Base-by-base conservation (phyloP, 1,140 invertebrate species). In the Drosophila pseudoobscura region DNA sequence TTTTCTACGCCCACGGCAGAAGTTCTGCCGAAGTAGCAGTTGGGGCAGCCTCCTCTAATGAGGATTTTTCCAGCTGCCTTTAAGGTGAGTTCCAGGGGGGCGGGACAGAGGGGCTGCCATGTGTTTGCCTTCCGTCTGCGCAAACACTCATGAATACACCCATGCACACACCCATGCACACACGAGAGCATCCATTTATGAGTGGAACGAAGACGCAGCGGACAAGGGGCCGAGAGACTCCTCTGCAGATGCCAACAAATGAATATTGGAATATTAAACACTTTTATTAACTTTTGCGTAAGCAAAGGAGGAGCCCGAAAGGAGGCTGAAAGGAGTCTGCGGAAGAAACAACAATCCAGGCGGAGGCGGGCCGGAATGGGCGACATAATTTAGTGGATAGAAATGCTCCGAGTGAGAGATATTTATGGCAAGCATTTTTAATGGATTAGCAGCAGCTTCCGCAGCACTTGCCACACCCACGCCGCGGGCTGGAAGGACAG, bases 61-160 rank as follows among this genome's bases (percentile, higher is more conserved):
- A 85, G 73, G 69, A 75, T 72, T 87, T 87, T 58, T 65, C 56
- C 22, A 15, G 29, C 52, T 45, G 35, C 13, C 44, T 46, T 46
- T 24, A 64, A 73, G 20, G 44, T 43, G 45, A 41, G 17, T 54
- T 13, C 13, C 20, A 43, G 41, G 5, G 17, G 26, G 2, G 1
- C 11, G 9, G 29, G 15, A 24, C 8, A 57, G 22, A 51, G 26
- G 8, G 24, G 47, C 52, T 31, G 54, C 55, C 51, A 65, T 65
- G 41, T 78, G 72, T 80, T 85, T 85, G 77, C 79, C 64, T 31
- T 68, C 59, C 66, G 80, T 85, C 80, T 85, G 80, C 80, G 64
- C 69, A 80, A 78, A 80, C 80, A 85, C 49, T 60, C 45, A 53
- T 50, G 51, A 54, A 62, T 35, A 45, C 56, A 52, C 41, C 47